phyloP scores from a whole-genome alignment of 2,888 invertebrate genomes.

The Pachycephus smyrnensis region DNA sequence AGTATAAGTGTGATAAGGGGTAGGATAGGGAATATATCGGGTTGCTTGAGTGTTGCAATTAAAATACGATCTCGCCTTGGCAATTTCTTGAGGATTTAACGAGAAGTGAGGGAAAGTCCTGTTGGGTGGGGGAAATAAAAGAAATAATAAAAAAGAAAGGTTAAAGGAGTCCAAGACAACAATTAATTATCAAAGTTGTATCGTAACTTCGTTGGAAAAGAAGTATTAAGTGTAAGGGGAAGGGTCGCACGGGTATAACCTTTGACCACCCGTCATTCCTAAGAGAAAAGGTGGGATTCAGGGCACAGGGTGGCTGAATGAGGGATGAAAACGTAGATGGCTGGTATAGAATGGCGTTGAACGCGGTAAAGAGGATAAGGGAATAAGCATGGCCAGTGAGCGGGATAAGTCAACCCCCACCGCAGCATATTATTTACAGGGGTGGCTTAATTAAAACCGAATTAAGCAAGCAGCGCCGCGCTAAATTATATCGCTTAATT shows the following conservation, averaged over 20 bases:
- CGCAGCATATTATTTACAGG: constrained; percentile 8
- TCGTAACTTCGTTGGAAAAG: neutral
- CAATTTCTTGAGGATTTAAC: neutral
- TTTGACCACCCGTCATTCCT: neutral
- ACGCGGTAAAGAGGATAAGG: neutral
- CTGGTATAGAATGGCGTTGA: neutral
- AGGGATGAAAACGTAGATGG: neutral
- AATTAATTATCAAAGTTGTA: constrained; percentile 7
- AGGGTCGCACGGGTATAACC: neutral
- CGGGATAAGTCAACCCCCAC: constrained; percentile 1
- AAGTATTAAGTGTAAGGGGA: neutral
- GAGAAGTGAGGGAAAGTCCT: neutral
- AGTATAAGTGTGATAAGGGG: no score
- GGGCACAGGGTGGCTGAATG: neutral
- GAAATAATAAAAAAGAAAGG: neutral
- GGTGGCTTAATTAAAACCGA: constrained; percentile 10
- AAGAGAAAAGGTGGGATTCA: neutral
- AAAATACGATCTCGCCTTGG: neutral
- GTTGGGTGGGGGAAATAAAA: neutral
- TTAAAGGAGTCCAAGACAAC: neutral
- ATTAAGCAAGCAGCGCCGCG: neutral
- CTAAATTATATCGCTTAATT: constrained; percentile 4
- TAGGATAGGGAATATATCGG: no score
- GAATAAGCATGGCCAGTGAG: neutral
- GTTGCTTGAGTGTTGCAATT: neutral